A percentile compares a stretch with the other conserved stretches of the same genome.
phyloP scores from a whole-genome alignment of 2,888 invertebrate species.

The Steinernema hermaphroditum region DNA sequence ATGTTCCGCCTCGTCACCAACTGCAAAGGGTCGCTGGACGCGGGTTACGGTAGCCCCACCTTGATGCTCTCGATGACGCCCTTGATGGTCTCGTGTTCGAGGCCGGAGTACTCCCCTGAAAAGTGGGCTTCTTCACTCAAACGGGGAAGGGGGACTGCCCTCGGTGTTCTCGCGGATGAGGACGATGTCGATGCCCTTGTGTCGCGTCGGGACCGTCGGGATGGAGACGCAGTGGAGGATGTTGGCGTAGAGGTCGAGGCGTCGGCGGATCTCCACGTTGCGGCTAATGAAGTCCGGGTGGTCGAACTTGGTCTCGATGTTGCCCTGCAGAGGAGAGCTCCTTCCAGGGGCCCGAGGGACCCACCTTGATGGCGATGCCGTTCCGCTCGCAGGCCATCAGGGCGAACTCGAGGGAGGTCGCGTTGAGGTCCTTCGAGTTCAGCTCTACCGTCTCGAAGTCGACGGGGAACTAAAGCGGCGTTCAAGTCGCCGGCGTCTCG shows the following conservation, averaged over 20 bases:
- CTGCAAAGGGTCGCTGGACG: not conserved
- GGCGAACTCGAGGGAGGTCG: conserved; percentile 84
- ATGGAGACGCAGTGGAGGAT: conserved; percentile 86
- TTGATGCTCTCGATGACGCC: conserved; percentile 96
- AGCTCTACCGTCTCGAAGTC: conserved; percentile 93
- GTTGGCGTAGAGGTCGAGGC: conserved; percentile 75
- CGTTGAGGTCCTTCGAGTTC: conserved; percentile 80
- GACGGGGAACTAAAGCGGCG: conserved; percentile 86
- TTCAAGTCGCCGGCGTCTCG: not conserved
- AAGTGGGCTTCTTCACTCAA: too few relatives aligned
- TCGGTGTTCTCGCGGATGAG: conserved; percentile 92
- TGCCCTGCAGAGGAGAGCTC: conserved; percentile 72
- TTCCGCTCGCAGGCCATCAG: conserved; percentile 92
- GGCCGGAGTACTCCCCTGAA: conserved; percentile 96
- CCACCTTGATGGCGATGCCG: conserved; percentile 87
- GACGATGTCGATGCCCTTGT: conserved; percentile 79
- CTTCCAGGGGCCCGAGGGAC: conserved; percentile 65
- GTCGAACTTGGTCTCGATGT: conserved; percentile 90
- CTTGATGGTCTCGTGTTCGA: conserved; percentile 88
- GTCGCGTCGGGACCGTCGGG: conserved; percentile 78
- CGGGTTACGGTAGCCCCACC: conserved; percentile 60
- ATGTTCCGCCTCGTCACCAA: conserved; percentile 84
- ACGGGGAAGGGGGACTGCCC: too few relatives aligned
- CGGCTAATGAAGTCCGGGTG: conserved; percentile 73
- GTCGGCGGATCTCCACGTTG: conserved; percentile 8